Evolutionary conservation across 2,797 vertebrate species (phyloP), one percentile per base, ranked within the genome.

Genomic region (Botia almorhae): DNA sequence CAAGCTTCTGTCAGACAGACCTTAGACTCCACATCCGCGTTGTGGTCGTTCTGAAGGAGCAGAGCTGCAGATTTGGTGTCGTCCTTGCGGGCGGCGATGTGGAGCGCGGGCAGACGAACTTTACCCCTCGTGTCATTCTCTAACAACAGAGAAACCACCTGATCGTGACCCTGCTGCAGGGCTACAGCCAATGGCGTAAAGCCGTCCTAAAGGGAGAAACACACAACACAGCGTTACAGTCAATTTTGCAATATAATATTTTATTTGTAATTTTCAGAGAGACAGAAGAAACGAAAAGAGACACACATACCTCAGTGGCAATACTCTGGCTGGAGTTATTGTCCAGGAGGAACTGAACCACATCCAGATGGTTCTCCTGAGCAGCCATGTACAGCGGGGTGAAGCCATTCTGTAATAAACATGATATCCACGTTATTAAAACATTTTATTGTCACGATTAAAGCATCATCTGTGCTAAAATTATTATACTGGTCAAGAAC

Each of bases 111-210:
- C 36, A 99, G 95, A 12, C 97, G 97, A 3, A 99, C 98, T 87
- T 99, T 99, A 74, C 98, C 98, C 91, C 99, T 99, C 0, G 98
- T 99, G 92, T 99, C 98, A 12, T 99, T 99, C 91, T 99, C 97
- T 87, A 99, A 94, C 78, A 99, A 93, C 90, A 99, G 92, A 17
- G 97, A 98, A 90, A 99, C 98, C 85, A 98, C 98, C 90, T 99
- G 97, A 92, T 99, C 97, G 0, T 99, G 98, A 85, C 98, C 98
- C 93, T 99, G 98, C 89, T 99, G 98, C 84, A 99, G 94, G 71
- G 98, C 98, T 78, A 99, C 98, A 0, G 98, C 98, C 94, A 99
- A 85, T 1, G 97, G 98, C 0, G 98, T 99, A 90, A 99, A 99
- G 84, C 98, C 98, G 11, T 99, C 98, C 98, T 99, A 74, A 58